Base-by-base conservation (phyloP, 1,140 invertebrate species). In the Hycleus phaleratus region DNA sequence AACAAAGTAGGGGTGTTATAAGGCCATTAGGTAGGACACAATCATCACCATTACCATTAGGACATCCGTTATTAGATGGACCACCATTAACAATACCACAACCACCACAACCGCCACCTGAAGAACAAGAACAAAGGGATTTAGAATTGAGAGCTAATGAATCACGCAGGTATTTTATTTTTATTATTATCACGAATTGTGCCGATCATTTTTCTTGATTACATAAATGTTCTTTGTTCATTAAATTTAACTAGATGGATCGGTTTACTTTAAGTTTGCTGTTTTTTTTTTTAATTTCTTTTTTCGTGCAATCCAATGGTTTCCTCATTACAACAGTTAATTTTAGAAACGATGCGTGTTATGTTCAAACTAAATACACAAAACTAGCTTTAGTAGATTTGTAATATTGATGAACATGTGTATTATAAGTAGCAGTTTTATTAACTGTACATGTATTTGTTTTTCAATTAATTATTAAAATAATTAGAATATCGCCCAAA, bases 21-120 rank as follows among this genome's bases (percentile, higher is more conserved):
- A 81, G 91, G 62, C 90, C 91, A 58, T 80, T 95, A 72, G 91
- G 91, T 58, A 82, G 93, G 67, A 95, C 93, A n/a, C 91, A 95
- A 73, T 93, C 90, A 8, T 93, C 93, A 3, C 94, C 95, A 0
- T 75, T 97, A 62, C 95, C 95, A 25, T 78, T 98, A n/a, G 93
- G 93, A 3, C 91, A 96, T 78, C 93, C 93, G 25, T 85, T 94
- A 81, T 81, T 98, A 42, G 87, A 88, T 43, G 81, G 82, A 32
- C 75, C 78, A 10, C 62, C 68, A 7, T 75, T 74, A 9, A 74
- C 75, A 4, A 59, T 60, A 39, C 50, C 53, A 8, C 62, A 64
- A 59, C 66, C 66, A 24, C 64, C 67, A 52, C 66, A 72, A 18
- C 70, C 68, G 10, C 66, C 69, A 6, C 68, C 68, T 42, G 71